Base-by-base conservation (phyloP, 2,888 invertebrate species). In the Eudasyphora cyanicolor region DNA sequence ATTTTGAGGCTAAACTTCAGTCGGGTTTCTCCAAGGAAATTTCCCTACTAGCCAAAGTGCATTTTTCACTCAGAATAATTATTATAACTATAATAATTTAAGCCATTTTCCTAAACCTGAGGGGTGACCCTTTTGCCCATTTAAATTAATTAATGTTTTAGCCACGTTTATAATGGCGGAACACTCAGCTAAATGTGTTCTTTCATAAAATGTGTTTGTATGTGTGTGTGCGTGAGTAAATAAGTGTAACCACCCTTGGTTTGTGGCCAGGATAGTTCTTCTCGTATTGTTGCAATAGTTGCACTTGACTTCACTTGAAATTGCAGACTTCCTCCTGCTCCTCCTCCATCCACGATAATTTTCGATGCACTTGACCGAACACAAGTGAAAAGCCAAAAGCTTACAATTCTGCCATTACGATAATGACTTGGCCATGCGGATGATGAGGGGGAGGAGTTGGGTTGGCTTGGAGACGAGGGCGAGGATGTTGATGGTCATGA, bases 331-430 rank as follows among this genome's bases (percentile, higher is more conserved):
- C n/a, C n/a, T n/a, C n/a, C n/a, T n/a, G n/a, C n/a, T n/a, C n/a
- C n/a, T n/a, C n/a, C n/a, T n/a, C n/a, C n/a, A n/a, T n/a, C 51
- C 24, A 57, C 73, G 74, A 83, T 70, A 76, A 77, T 74, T 79
- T 78, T 24, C 54, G 77, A 81, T 84, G 81, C 84, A 84, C 84
- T 84, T 84, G 84, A 84, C 84, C 84, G 81, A 42, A 3, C 75
- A 60, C 67, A 80, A 78, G 70, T 71, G 71, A 81, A 78, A 57
- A 84, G 71, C 45, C 76, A 75, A 74, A 80, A 64, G 64, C 38
- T 19, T 64, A n/a, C 2, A 21, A 19, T 64, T 64, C 17, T 35
- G 35, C 38, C 35, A 64, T 64, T 21, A 64, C 21, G 35, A 64
- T 64, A 64, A 64, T 64, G 64, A 21, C 19, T 10, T 38, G 64